These are phyloP conservation scores for Paragorgia papillata DNA, from an alignment of 92 coral and sea anemone species.

Conservation along the genomic window DNA sequence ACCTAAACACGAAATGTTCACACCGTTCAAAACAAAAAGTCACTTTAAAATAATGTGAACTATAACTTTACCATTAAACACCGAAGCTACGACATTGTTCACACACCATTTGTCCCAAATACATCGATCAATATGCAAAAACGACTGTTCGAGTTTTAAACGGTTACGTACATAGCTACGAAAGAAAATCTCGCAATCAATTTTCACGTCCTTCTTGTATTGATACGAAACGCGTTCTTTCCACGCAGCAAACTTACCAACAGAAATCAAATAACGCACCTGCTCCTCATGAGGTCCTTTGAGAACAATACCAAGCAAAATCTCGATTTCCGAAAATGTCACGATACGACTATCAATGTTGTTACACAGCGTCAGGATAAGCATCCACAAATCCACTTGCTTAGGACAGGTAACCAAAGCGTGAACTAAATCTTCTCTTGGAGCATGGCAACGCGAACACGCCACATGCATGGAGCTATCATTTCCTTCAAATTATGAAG, in stretches of 20 bases:
- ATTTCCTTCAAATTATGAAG: too few species aligned
- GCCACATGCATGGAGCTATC: too few species aligned
- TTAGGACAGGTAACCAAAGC: neutral
- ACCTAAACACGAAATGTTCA: too few species aligned
- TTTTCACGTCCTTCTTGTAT: neutral
- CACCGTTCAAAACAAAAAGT: too few species aligned
- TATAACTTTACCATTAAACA: too few species aligned
- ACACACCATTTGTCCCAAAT: neutral
- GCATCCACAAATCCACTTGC: neutral
- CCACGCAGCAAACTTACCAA: neutral
- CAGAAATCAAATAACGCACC: neutral
- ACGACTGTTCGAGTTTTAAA: neutral
- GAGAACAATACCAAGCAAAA: neutral
- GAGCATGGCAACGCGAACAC: neutral
- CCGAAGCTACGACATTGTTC: neutral
- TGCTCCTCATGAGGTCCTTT: neutral
- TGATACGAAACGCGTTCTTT: neutral
- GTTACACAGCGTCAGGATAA: neutral
- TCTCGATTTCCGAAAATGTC: neutral
- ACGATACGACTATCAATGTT: neutral
- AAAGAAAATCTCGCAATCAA: neutral
- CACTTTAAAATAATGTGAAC: too few species aligned
- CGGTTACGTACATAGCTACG: neutral
- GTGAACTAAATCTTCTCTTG: neutral
- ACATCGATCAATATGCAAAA: neutral